Conservation (phyloP, 2,888 invertebrate species). For the Opisthograptis luteolata region DNA sequence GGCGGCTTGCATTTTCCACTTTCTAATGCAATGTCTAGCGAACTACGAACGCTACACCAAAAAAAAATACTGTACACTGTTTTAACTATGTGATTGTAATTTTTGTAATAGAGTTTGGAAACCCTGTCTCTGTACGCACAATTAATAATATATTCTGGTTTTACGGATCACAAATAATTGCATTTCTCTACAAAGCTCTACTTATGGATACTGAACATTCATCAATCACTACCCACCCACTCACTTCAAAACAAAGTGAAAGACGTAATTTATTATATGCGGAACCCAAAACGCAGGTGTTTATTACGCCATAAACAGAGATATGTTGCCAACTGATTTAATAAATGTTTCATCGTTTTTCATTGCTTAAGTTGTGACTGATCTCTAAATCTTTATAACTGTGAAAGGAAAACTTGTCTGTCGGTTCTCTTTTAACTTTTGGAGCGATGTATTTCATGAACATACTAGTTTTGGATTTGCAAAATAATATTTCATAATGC, state of each 20-base stretch:
- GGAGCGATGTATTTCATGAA: too few species aligned
- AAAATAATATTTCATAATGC: too few species aligned
- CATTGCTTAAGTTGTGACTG: constrained; percentile 12
- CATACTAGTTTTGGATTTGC: too few species aligned
- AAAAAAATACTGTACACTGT: too few species aligned
- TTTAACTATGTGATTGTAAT: too few species aligned
- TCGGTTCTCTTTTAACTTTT: too few species aligned
- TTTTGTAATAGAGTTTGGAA: too few species aligned
- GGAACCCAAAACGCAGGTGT: constrained; percentile 33
- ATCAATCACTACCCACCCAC: constrained; percentile 15
- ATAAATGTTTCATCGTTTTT: constrained; percentile 28
- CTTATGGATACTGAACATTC: constrained; percentile 2
- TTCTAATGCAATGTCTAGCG: too few species aligned
- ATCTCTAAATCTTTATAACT: constrained; percentile 10
- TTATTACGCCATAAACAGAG: constrained; percentile 36
- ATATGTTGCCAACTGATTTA: constrained; percentile 23
- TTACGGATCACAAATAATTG: not conserved
- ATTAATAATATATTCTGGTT: not conserved
- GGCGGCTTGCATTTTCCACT: too few species aligned
- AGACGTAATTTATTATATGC: constrained; percentile 27
- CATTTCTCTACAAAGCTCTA: constrained; percentile 5
- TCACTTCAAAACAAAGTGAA: constrained; percentile 11
- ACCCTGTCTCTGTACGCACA: too few species aligned
- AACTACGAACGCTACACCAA: too few species aligned
- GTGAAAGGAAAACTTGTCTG: too few species aligned